Percentiles rank a stretch among this genome's conserved stretches.
These are phyloP conservation scores for Cotesia vestalis DNA, from an alignment of 1,140 invertebrate genomes.

Conservation along the genomic window DNA sequence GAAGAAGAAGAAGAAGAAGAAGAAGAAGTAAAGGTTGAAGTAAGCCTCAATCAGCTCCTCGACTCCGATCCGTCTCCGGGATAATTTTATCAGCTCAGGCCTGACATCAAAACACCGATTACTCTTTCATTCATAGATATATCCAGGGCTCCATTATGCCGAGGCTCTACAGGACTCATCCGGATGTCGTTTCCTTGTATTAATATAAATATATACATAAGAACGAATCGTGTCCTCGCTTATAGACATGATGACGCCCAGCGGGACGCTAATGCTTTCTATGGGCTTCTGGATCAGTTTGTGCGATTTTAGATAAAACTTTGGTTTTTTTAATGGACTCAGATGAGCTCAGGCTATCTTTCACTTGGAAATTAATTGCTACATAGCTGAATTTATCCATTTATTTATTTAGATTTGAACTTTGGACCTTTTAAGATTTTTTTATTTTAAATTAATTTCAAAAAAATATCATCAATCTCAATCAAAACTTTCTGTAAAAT, in stretches of 20 bases:
- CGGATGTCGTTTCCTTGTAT: slow-evolving; percentile 8
- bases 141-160: neutral
- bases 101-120: too few species aligned
- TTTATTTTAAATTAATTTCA: too few species aligned
- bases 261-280: slow-evolving; percentile 33
- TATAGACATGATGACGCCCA: slow-evolving; percentile 35
- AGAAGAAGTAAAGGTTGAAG: too few species aligned
- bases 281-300: slow-evolving; percentile 29
- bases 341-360: neutral
- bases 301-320: slow-evolving; percentile 6
- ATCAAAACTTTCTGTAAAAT: too few species aligned
- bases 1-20: neutral
- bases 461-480: too few species aligned
- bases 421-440: too few species aligned
- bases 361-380: slow-evolving; percentile 7
- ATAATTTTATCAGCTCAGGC: too few species aligned
- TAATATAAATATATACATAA: neutral
- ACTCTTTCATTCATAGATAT: slow-evolving; percentile 23
- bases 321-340: too few species aligned
- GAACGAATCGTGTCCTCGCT: slow-evolving; percentile 34
- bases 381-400: neutral
- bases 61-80: too few species aligned
- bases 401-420: too few species aligned
- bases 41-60: too few species aligned
- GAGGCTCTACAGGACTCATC: slow-evolving; percentile 2